A percentile compares a stretch with the other conserved stretches of the same genome.
Evolutionary conservation across 2,797 vertebrate genomes (phyloP).

Genomic region (Chromis chromis): DNA sequence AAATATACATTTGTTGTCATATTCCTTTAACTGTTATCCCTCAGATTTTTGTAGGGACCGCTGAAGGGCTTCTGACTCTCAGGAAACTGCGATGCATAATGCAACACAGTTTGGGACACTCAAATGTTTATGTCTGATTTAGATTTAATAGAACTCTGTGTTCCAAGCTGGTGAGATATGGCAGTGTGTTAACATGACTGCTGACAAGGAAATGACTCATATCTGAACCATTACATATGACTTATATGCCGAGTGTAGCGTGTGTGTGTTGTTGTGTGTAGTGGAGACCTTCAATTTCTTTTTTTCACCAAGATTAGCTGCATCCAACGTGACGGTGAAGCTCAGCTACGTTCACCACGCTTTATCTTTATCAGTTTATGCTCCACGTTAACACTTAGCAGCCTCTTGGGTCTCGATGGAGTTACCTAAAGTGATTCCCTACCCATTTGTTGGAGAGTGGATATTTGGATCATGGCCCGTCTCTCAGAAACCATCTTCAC

Average conservation of each 20-base stretch:
- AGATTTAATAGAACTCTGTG: not conserved
- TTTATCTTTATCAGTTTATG: constrained; percentile 64
- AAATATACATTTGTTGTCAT: too few relatives aligned
- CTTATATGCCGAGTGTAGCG: not conserved
- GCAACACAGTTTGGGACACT: not conserved
- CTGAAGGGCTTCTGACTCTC: too few relatives aligned
- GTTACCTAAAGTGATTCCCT: constrained; percentile 72
- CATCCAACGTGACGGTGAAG: constrained; percentile 17
- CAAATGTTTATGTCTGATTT: not conserved
- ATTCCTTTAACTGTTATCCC: too few relatives aligned
- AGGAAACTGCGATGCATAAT: too few relatives aligned
- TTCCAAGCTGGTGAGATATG: not conserved
- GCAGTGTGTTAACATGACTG: not conserved
- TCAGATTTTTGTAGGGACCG: too few relatives aligned
- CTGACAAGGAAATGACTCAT: not conserved
- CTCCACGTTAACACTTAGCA: constrained; percentile 52
- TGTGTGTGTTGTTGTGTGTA: not conserved
- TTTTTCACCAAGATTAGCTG: constrained; percentile 7
- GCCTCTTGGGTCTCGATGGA: constrained; percentile 60
- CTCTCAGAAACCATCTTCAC: constrained; percentile 68
- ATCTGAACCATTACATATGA: not conserved
- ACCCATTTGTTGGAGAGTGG: constrained; percentile 71
- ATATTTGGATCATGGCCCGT: constrained; percentile 65
- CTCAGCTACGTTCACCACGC: constrained; percentile 8
- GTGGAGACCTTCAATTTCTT: not conserved